These are phyloP conservation scores for Cosmopolites sordidus DNA, from an alignment of 2,888 invertebrate genomes.

Conservation along the genomic window DNA sequence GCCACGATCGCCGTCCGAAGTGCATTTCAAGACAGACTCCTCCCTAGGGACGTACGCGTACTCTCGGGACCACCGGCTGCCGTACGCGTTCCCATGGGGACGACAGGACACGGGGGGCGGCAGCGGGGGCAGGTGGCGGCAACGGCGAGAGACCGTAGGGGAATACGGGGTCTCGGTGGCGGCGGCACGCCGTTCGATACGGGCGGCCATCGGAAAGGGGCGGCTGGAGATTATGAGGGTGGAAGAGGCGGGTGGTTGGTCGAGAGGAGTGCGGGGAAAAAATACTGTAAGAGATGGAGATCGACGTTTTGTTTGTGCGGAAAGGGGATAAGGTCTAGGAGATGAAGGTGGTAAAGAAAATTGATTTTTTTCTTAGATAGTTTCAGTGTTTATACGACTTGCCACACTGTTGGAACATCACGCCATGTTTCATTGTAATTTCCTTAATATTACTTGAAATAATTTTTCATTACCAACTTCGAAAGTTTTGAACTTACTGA, in stretches of 20 bases:
- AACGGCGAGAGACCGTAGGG: conserved; percentile 38
- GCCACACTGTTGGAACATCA: no score
- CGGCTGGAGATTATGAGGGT: conserved; percentile 16
- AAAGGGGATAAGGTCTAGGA: neutral
- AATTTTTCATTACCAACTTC: no score
- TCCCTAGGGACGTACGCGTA: conserved; percentile 49
- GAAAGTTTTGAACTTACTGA: no score
- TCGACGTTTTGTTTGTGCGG: neutral
- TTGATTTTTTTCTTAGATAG: neutral
- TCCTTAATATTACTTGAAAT: no score
- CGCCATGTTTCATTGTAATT: no score
- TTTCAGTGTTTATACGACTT: no score
- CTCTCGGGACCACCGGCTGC: conserved; percentile 44
- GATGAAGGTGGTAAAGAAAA: neutral
- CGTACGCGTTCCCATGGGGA: conserved; percentile 56
- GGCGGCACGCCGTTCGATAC: conserved; percentile 32
- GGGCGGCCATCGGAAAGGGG: conserved; percentile 30
- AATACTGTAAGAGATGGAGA: neutral
- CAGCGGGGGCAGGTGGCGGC: conserved; percentile 43
- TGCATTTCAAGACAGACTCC: conserved; percentile 39
- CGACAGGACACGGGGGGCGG: conserved; percentile 39
- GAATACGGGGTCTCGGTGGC: conserved; percentile 37
- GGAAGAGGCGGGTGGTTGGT: neutral
- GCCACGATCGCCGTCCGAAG: conserved; percentile 16
- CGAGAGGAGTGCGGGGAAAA: neutral